Conservation (phyloP, 1,140 invertebrate genomes). For the Camponotus pennsylvanicus region DNA sequence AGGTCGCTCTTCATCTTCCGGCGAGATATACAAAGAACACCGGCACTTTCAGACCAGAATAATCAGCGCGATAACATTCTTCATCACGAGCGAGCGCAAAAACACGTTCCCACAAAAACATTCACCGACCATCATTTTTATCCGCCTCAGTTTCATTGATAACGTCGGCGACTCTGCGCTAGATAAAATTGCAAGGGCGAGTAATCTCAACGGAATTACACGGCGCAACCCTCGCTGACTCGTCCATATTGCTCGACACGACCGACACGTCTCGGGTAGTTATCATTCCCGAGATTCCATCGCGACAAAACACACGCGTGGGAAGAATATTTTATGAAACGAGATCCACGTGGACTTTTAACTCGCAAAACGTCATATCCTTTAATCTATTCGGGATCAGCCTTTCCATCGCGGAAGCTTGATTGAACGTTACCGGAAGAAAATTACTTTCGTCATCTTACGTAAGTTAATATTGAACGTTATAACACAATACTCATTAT, state of each 20-base stretch:
- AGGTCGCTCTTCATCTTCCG: neutral
- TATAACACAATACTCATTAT: neutral
- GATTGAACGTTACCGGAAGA: neutral
- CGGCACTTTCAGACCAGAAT: constrained; percentile 2
- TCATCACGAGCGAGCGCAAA: constrained; percentile 41
- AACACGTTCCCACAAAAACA: constrained; percentile 30
- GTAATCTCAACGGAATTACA: constrained; percentile 21
- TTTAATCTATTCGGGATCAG: neutral
- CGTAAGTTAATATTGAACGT: neutral
- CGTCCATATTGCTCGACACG: constrained; percentile 1
- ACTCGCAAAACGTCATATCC: neutral
- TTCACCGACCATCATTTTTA: constrained; percentile 46
- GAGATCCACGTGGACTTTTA: neutral
- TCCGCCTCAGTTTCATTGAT: constrained; percentile 40
- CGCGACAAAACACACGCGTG: neutral
- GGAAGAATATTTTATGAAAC: neutral
- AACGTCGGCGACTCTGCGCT: neutral
- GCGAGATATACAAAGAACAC: neutral
- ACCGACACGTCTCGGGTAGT: neutral
- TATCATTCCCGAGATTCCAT: neutral
- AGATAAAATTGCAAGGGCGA: constrained; percentile 9
- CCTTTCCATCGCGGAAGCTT: neutral
- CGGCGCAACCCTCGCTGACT: neutral
- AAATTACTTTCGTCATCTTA: no score
- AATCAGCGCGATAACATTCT: constrained; percentile 57